Base-by-base conservation (phyloP, 2,888 invertebrate species). In the Margaritifera margaritifera region DNA sequence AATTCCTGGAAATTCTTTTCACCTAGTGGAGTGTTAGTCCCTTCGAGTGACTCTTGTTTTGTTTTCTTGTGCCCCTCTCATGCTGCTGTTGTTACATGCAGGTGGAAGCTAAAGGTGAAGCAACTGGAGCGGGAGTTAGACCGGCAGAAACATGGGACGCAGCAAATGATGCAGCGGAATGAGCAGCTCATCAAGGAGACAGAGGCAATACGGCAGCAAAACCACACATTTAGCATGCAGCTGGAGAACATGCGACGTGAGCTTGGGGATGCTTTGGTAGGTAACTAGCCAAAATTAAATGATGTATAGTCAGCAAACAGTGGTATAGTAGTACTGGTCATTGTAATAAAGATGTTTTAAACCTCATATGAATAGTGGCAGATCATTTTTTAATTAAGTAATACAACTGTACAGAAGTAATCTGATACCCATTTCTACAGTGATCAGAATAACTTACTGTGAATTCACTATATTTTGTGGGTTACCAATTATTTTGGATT, bases 71-170 rank as follows among this genome's bases (percentile, higher is more conserved):
- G 4, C 27, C 18, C 31, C 8, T 24, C 27, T 57, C 50, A 60
- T 19, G 60, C 8, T 60, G 50, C 6, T 61, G 19, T 24, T 64
- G 51, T 55, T 51, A 24, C 22, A 20, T 68, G 24, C 67, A 88
- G 88, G 66, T 88, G 87, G 88, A 88, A 88, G 74, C 71, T 84
- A 69, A 87, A 88, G 72, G 86, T 86, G 54, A 87, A 87, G 70
- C 84, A 87, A 66, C 66, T 88, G 53, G 88, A 88, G 78, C 73
- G 84, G 27, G 88, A 87, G 67, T 70, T 85, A n/a, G 87, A 87
- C 69, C 75, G 86, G 19, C 80, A 83, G 42, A 85, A 86, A 76
- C 85, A 87, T 70, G 83, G 84, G 27, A 78, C 80, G 42, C 74
- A 81, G 31, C 83, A 85, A 66, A 80, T 86, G 77, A 79, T 84